Evolutionary conservation across 2,797 vertebrate species (phyloP), one percentile per base, ranked within the genome.

Genomic region (Paramormyrops hopkinsi): DNA sequence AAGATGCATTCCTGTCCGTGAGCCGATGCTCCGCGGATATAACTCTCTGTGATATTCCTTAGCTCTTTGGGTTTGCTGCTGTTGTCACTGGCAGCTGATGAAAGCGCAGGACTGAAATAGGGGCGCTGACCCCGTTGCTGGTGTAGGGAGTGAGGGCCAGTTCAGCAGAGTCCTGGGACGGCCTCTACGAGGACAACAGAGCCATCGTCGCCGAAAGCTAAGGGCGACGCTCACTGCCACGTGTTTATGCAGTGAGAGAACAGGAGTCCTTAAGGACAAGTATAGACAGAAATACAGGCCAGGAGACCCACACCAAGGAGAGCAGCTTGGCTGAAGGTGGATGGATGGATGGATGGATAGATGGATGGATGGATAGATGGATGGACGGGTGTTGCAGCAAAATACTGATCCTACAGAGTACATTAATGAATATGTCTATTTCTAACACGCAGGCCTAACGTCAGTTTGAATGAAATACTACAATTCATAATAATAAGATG

Each of bases 81-180:
- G 96, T 98, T 98, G 96, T 97, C 94, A 1, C 96, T 97, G 97
- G 96, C 96, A 92, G 19, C 59, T 94, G 96, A 97, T 98, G 94
- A 98, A 98, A 97, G 96, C 93, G 94, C 88, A 89, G 92, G 95
- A 95, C 92, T 91, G 79, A 50, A 97, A 95, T 94, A 95, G 93
- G 95, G 95, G 93, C 96, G 95, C 94, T 97, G 96, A 97, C 96
- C 95, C 95, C 93, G 94, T 94, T 95, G 95, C 94, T 97, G 96
- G 96, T 95, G 97, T 93, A 94, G 93, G 91, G 93, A 97, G 97
- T 97, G 96, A 97, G 90, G 82, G 92, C 95, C 97, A 98, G 98
- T 98, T 98, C 96, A 97, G 82, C 90, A 83, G 91, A 96, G 54
- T 96, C 93, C 17, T 14, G 17, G 69, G 33, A 76, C 69, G 6